phyloP scores from a whole-genome alignment of 2,113 vertebrate genomes.

The Ramphastos sulfuratus region DNA sequence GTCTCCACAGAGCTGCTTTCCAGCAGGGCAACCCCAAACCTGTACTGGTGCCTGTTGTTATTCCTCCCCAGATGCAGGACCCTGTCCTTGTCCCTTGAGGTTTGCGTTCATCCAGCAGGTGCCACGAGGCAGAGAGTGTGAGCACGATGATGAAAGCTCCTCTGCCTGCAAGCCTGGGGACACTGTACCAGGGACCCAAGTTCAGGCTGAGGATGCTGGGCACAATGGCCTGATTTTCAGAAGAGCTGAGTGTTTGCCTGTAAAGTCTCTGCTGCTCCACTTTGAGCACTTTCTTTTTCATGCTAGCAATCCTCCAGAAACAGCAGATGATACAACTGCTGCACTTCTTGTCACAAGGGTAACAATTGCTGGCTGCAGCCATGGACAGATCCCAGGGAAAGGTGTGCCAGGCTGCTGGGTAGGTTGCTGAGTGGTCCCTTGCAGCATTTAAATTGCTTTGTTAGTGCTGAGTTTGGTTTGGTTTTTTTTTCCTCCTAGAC shows the following conservation, averaged over 20 bases:
- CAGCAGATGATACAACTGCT: fast-evolving
- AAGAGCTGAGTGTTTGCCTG: neutral
- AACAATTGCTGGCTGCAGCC: neutral
- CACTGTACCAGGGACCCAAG: neutral
- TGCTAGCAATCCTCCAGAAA: neutral
- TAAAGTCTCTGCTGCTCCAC: neutral
- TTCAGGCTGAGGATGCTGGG: neutral
- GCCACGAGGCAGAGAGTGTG: neutral
- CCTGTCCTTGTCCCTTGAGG: too few species aligned
- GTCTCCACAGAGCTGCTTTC: too few species aligned
- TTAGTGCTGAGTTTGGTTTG: neutral
- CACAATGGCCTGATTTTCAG: neutral
- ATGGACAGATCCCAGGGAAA: too few species aligned
- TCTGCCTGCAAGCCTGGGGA: fast-evolving
- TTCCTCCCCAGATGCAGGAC: too few species aligned
- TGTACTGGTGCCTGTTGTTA: too few species aligned
- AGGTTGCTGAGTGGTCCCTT: neutral
- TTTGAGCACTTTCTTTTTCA: neutral
- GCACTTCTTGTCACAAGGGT: neutral
- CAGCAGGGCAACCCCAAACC: too few species aligned
- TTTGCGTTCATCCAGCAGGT: neutral
- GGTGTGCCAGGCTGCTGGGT: neutral
- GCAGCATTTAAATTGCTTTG: neutral
- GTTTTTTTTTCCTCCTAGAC: neutral
- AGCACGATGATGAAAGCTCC: neutral